Evolutionary conservation across 2,113 vertebrate genomes (phyloP).

Genomic region (Menura novaehollandiae): DNA sequence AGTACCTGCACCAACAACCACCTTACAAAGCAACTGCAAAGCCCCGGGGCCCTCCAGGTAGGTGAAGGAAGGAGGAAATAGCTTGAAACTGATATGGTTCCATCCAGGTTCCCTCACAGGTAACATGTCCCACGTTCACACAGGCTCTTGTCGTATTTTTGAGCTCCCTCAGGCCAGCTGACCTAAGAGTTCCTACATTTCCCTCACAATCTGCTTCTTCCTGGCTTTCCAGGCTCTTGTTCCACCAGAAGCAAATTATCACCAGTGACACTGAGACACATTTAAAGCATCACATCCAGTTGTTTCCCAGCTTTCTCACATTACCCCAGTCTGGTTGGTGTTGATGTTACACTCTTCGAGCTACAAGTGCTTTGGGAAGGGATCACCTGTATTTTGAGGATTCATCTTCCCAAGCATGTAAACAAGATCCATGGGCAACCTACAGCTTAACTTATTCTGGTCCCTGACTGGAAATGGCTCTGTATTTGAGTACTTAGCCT

Average conservation of each 20-base stretch:
- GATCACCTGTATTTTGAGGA: neutral
- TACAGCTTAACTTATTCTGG: neutral
- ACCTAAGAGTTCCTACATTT: neutral
- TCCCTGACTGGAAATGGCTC: neutral
- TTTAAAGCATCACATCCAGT: neutral
- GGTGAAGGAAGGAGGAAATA: neutral
- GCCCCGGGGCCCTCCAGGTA: neutral
- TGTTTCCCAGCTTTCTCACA: neutral
- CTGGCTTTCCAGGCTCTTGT: neutral
- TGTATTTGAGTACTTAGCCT: neutral
- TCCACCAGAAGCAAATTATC: neutral
- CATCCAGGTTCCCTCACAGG: neutral
- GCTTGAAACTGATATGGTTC: neutral
- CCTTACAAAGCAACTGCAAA: neutral
- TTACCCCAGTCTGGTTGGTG: neutral
- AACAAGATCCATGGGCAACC: neutral
- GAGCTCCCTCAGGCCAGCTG: neutral
- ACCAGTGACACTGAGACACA: neutral
- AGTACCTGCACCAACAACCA: neutral
- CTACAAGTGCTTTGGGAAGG: neutral
- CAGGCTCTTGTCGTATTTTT: neutral
- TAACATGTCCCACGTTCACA: fast-evolving
- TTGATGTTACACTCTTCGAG: neutral
- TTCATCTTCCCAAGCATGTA: neutral
- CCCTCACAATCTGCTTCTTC: neutral